Base-by-base conservation (phyloP, 2,797 vertebrate genomes). In the Echeneis naucrates region DNA sequence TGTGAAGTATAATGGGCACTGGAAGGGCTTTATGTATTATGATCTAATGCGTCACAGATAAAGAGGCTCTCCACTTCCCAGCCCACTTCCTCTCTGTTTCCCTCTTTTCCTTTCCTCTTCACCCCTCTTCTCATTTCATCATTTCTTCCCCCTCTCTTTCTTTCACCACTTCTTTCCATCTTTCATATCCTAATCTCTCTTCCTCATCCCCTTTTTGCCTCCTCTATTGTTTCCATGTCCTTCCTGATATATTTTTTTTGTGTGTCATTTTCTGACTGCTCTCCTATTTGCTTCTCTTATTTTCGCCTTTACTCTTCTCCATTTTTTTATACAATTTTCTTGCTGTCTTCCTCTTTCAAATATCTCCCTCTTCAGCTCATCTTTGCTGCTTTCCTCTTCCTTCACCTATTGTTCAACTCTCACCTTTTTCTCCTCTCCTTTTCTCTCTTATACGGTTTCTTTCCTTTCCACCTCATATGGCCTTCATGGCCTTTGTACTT, bases 21-120 rank as follows among this genome's bases (percentile, higher is more conserved):
- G 63, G 45, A 60, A 68, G 54, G 64, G 61, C 80, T 88, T 79
- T 60, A 77, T 87, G 71, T 73, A 75, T 78, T 68, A 55, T 76
- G 52, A 77, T 55, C 63, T 40, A 70, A 68, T 82, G 78, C 61
- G 57, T 83, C 83, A 86, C 69, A 61, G 33, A 79, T 68, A 59
- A 82, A 87, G 78, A 87, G 89, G 61, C 80, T 77, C 75, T 90
- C 58, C 70, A 80, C 63, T 65, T 65, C 47, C 59, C 60, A 12
- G 52, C 62, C 53, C 17, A 14, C 38, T 47, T 75, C 55, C 32
- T 47, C 37, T 81, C 75, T 74, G 23, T 74, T 51, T 37, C 30
- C 33, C 44, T 76, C 32, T 73, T 53, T 37, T 45, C 37, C 33
- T 74, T 61, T 75, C 57, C 71, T 81, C 71, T 78, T 30, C 48